These are phyloP conservation scores for Platypus cylindrus DNA, from an alignment of 2,888 invertebrate genomes.

Conservation along the genomic window DNA sequence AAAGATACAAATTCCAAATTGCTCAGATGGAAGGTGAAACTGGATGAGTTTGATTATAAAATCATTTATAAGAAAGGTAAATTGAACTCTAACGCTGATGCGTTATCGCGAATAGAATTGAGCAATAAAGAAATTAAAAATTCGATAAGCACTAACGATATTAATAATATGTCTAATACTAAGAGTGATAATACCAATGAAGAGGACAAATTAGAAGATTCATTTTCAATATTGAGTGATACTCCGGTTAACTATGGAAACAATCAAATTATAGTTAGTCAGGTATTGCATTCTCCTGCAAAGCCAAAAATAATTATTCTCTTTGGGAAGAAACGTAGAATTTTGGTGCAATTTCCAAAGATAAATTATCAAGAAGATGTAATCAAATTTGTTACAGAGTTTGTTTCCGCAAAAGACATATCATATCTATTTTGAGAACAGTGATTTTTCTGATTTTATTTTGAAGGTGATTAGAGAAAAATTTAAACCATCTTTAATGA, in stretches of 20 bases:
- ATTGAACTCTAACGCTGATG: too few species aligned
- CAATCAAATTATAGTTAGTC: too few species aligned
- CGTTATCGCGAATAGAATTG: too few species aligned
- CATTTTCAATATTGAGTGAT: too few species aligned
- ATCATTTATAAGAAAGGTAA: too few species aligned
- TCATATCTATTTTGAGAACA: conserved; percentile 11
- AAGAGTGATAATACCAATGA: too few species aligned
- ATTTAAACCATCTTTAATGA: conserved; percentile 7
- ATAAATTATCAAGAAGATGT: conserved; percentile 13
- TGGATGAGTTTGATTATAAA: too few species aligned
- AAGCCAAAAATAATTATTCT: conserved; percentile 9
- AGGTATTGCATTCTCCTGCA: conserved; percentile 9
- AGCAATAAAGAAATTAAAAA: too few species aligned
- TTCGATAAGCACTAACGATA: too few species aligned
- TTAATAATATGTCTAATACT: too few species aligned
- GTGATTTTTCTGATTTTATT: conserved; percentile 11
- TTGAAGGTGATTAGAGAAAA: conserved; percentile 5
- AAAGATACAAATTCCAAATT: not conserved
- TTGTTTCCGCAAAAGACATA: conserved; percentile 8
- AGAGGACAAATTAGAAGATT: not conserved
- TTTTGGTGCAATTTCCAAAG: conserved; percentile 12
- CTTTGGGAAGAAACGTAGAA: conserved; percentile 11
- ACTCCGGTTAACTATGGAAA: too few species aligned
- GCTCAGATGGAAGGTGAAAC: not conserved
- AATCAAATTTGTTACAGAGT: conserved; percentile 12